A percentile compares a stretch with the other conserved stretches of the same genome.
phyloP scores from a whole-genome alignment of 30 jellyfish, hydroid and myxozoan species.

The Aurelia sp. region DNA sequence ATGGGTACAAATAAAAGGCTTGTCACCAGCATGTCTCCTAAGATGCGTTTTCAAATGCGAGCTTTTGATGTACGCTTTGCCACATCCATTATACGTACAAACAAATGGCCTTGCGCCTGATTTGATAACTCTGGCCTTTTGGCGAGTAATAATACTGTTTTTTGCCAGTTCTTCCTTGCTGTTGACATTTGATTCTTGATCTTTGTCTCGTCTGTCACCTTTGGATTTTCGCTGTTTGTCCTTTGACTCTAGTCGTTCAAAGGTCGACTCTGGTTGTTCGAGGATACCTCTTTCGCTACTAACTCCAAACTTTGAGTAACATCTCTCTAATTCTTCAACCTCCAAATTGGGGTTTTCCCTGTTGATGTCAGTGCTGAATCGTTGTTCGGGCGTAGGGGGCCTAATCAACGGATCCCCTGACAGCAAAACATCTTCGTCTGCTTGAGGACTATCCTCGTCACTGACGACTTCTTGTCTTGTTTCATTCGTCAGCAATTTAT shows the following conservation, averaged over 20 bases:
- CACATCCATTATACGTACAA: conserved; percentile 72
- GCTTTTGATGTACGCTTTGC: conserved; percentile 72
- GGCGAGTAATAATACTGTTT: conserved; percentile 23
- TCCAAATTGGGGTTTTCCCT: too few relatives aligned
- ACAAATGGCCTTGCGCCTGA: conserved; percentile 40
- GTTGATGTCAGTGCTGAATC: background rate
- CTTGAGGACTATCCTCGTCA: conserved; percentile 4
- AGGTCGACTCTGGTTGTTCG: conserved; percentile 8
- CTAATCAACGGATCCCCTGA: background rate
- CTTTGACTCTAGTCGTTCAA: conserved; percentile 20
- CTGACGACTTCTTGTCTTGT: background rate
- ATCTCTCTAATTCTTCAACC: too few relatives aligned
- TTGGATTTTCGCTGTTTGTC: conserved; percentile 11
- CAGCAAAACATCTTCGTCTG: background rate
- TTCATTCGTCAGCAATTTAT: conserved; percentile 13
- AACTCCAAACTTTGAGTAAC: background rate
- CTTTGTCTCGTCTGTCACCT: background rate
- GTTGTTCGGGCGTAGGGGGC: background rate
- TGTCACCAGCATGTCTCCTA: conserved; percentile 81
- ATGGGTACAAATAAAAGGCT: conserved; percentile 71
- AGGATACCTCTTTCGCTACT: background rate
- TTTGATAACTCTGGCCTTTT: conserved; percentile 18
- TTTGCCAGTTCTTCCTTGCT: background rate
- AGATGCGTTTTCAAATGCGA: conserved; percentile 80
- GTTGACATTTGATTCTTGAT: background rate